phyloP scores from a whole-genome alignment of 1,140 invertebrate species.

The Drosophila lini region DNA sequence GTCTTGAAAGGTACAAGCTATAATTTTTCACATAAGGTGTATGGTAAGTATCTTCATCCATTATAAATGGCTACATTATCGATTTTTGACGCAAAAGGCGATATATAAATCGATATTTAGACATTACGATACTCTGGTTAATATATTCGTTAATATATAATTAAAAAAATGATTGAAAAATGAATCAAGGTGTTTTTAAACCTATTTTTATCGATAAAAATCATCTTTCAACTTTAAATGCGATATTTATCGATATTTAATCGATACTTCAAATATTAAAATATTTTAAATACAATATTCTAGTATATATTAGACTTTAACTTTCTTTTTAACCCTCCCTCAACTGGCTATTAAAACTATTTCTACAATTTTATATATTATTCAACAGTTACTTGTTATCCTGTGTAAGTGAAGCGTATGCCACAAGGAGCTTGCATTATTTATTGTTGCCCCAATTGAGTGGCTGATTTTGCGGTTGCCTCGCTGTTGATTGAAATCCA shows the following conservation, averaged over 20 bases:
- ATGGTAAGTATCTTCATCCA: too few relatives aligned
- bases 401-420: slow-evolving; percentile 2
- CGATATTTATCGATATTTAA: not conserved
- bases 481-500: slow-evolving; percentile 66
- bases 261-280: too few relatives aligned
- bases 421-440: slow-evolving; percentile 26
- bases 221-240: not conserved
- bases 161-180: too few relatives aligned
- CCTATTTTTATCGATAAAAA: too few relatives aligned
- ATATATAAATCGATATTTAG: not conserved
- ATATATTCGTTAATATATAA: too few relatives aligned
- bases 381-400: not conserved
- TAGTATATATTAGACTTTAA: not conserved
- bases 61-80: not conserved
- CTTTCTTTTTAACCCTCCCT: too few relatives aligned
- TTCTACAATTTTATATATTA: not conserved
- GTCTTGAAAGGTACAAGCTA: too few relatives aligned
- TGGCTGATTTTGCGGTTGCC: slow-evolving; percentile 54
- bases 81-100: not conserved
- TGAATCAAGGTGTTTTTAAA: too few relatives aligned
- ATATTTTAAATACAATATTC: not conserved
- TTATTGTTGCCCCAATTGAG: slow-evolving; percentile 23
- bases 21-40: too few relatives aligned
- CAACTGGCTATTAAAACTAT: not conserved
- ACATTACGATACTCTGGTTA: too few relatives aligned